Conservation (phyloP, 2,797 vertebrate species). For the Meriones psammophilus region DNA sequence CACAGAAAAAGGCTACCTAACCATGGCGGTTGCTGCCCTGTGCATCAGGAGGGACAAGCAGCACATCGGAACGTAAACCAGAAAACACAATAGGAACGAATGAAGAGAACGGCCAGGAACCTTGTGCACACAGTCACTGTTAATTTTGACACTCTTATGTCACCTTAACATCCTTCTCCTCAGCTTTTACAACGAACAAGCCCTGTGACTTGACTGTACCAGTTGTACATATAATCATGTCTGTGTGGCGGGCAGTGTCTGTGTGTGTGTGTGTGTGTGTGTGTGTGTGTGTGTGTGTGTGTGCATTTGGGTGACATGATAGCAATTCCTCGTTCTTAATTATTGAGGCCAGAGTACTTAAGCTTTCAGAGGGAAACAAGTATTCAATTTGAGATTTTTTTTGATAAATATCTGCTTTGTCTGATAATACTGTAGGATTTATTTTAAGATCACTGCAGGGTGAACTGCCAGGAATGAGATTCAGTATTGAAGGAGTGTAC, state of each 20-base stretch:
- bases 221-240: no score
- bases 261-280: no score
- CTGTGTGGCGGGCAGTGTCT: neutral
- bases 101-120: no score
- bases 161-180: neutral
- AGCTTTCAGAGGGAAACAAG: neutral
- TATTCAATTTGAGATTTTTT: neutral
- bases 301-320: no score
- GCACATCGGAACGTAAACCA: neutral
- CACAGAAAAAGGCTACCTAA: neutral
- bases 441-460: neutral
- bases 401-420: neutral
- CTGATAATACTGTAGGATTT: neutral
- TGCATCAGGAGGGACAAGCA: accelerated
- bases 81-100: neutral
- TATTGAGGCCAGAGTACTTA: neutral
- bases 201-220: no score
- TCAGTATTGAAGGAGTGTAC: neutral
- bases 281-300: no score
- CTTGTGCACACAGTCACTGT: accelerated
- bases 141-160: neutral
- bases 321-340: neutral
- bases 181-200: neutral
- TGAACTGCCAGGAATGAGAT: neutral
- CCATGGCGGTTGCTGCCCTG: neutral